A percentile compares a stretch with the other conserved stretches of the same genome.
Evolutionary conservation across 1,140 invertebrate genomes (phyloP).

Genomic region (Formica exsecta): DNA sequence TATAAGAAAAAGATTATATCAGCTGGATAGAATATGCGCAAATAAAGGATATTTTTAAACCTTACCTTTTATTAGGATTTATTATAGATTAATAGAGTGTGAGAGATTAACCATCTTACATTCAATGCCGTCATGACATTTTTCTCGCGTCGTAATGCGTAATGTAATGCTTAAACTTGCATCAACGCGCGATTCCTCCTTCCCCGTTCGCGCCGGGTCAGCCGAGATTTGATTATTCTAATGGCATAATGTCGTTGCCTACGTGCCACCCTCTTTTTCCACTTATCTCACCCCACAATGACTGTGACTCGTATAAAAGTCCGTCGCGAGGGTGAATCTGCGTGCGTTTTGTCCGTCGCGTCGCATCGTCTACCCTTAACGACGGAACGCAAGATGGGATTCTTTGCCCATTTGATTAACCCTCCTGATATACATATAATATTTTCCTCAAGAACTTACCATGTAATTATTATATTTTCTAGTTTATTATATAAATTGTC

Average conservation of each 20-base stretch:
- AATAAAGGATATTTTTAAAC: not conserved
- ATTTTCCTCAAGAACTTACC: not conserved
- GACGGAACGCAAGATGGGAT: not conserved
- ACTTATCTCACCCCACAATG: constrained; percentile 37
- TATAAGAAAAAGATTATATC: not conserved
- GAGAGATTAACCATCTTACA: not conserved
- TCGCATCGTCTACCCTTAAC: not conserved
- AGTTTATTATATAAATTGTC: constrained; percentile 2
- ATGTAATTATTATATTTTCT: not conserved
- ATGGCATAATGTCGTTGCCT: constrained; percentile 81
- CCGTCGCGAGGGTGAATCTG: constrained; percentile 31
- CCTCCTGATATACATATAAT: not conserved
- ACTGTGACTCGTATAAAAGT: constrained; percentile 55
- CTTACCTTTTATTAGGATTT: not conserved
- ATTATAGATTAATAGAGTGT: not conserved
- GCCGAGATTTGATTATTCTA: constrained; percentile 83
- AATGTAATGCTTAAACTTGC: constrained; percentile 53
- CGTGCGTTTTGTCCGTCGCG: not conserved
- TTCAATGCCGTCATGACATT: not conserved
- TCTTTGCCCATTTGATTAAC: not conserved
- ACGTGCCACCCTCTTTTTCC: constrained; percentile 72
- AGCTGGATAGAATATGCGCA: not conserved
- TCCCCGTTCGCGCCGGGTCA: constrained; percentile 57
- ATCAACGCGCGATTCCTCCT: constrained; percentile 20
- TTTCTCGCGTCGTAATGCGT: constrained; percentile 32